phyloP scores from a whole-genome alignment of 2,113 vertebrate species.

The Hippopotamus amphibius region DNA sequence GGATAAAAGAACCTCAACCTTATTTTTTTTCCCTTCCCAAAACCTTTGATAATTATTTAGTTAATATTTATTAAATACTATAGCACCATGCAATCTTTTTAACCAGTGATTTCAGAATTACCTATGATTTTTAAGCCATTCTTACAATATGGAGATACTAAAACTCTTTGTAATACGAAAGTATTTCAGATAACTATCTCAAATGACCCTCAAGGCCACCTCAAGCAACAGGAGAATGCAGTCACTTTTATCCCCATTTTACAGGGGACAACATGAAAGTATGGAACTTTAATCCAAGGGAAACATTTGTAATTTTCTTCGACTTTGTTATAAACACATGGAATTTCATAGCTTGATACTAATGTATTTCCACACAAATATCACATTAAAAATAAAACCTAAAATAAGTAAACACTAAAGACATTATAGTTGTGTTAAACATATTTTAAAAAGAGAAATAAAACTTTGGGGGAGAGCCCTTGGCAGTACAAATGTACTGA shows the following conservation, averaged over 20 bases:
- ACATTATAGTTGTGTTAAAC: neutral
- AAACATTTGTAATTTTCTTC: neutral
- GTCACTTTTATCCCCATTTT: neutral
- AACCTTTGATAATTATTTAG: neutral
- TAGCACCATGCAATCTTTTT: neutral
- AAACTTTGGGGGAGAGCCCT: neutral
- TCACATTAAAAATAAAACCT: neutral
- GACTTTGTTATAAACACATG: neutral
- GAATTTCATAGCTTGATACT: neutral
- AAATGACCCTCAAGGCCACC: neutral
- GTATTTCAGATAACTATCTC: neutral
- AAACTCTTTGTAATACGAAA: neutral
- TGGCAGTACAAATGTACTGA: neutral
- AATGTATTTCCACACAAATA: neutral
- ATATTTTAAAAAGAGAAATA: neutral
- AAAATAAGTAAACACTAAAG: neutral
- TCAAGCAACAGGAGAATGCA: accelerated
- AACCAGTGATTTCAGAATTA: neutral
- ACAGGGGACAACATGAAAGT: neutral
- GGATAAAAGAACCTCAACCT: neutral
- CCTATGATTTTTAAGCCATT: neutral
- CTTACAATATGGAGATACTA: neutral
- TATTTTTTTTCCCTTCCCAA: neutral
- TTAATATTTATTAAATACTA: neutral
- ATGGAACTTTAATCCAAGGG: neutral